Conservation (phyloP, 2,113 vertebrate species). For the Aphelocoma coerulescens region DNA sequence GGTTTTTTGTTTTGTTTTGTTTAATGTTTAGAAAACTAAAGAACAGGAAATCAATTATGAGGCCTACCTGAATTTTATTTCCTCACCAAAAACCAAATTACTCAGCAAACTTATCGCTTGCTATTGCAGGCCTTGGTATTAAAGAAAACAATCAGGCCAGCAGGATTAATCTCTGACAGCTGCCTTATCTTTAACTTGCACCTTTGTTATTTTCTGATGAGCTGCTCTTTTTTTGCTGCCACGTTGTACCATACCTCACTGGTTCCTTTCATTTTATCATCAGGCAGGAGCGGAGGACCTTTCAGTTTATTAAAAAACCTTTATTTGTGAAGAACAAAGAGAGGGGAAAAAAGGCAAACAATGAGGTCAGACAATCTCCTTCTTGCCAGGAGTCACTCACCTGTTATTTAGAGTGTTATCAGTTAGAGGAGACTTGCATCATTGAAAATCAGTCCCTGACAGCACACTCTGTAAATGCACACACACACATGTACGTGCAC, state of each 20-base stretch:
- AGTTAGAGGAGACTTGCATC: conserved; percentile 81
- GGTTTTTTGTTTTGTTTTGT: conserved; percentile 67
- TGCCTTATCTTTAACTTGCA: conserved; percentile 99
- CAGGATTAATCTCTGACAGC: conserved; percentile 99
- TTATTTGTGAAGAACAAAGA: conserved; percentile 99
- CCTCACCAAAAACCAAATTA: conserved; percentile 98
- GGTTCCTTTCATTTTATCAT: conserved; percentile 99
- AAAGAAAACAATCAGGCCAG: conserved; percentile 99
- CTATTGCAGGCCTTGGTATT: conserved; percentile 98
- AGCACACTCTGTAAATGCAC: conserved; percentile 62
- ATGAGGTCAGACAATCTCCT: conserved; percentile 99
- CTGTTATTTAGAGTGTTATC: conserved; percentile 99
- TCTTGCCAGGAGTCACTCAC: conserved; percentile 98
- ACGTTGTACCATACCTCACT: conserved; percentile 99
- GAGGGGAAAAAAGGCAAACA: conserved; percentile 90
- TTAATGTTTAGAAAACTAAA: conserved; percentile 88
- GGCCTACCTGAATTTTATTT: conserved; percentile 99
- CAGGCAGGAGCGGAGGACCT: conserved; percentile 91
- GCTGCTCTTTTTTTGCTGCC: conserved; percentile 90
- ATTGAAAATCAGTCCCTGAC: conserved; percentile 76
- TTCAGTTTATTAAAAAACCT: conserved; percentile 99
- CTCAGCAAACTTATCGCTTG: conserved; percentile 99
- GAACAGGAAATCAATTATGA: conserved; percentile 98
- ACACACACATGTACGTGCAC: neutral
- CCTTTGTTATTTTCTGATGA: conserved; percentile 99